phyloP scores from a whole-genome alignment of 2,888 invertebrate species.

The Sympetrum striolatum region DNA sequence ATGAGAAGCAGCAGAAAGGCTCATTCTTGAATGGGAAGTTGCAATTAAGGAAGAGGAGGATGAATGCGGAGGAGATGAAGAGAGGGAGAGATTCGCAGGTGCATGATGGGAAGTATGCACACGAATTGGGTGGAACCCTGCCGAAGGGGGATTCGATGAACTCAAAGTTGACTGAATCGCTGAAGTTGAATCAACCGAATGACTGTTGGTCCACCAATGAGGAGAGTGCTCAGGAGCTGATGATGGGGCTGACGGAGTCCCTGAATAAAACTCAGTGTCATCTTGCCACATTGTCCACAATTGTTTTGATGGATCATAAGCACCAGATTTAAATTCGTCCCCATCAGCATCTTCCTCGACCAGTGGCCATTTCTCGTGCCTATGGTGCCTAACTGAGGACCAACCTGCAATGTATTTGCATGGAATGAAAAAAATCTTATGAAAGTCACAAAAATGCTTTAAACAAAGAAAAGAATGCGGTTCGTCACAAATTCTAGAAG shows the following conservation, averaged over 20 bases:
- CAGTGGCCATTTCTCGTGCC: constrained; percentile 79
- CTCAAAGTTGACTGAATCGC: background rate
- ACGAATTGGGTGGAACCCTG: background rate
- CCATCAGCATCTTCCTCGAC: constrained; percentile 71
- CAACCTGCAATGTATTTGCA: constrained; percentile 63
- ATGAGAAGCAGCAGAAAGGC: constrained; percentile 70
- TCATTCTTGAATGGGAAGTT: constrained; percentile 62
- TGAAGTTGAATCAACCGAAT: background rate
- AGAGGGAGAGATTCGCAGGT: background rate
- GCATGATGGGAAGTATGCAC: background rate
- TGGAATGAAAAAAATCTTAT: constrained; percentile 51
- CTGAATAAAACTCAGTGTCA: constrained; percentile 6
- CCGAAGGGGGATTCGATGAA: background rate
- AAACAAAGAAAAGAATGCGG: too few relatives aligned
- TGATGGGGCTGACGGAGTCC: background rate
- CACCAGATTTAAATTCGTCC: constrained; percentile 52
- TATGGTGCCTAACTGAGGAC: constrained; percentile 77
- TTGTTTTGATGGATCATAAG: constrained; percentile 4
- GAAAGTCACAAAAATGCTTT: background rate
- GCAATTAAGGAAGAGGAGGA: constrained; percentile 1
- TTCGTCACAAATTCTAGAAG: too few relatives aligned
- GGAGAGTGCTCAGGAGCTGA: constrained; percentile 13
- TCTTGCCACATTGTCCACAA: constrained; percentile 11
- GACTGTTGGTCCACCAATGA: constrained; percentile 9
- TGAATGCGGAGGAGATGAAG: background rate